Percentiles rank a stretch among this genome's conserved stretches.
Evolutionary conservation across 2,888 invertebrate species (phyloP).

Genomic region (Ormyrus pomaceus): DNA sequence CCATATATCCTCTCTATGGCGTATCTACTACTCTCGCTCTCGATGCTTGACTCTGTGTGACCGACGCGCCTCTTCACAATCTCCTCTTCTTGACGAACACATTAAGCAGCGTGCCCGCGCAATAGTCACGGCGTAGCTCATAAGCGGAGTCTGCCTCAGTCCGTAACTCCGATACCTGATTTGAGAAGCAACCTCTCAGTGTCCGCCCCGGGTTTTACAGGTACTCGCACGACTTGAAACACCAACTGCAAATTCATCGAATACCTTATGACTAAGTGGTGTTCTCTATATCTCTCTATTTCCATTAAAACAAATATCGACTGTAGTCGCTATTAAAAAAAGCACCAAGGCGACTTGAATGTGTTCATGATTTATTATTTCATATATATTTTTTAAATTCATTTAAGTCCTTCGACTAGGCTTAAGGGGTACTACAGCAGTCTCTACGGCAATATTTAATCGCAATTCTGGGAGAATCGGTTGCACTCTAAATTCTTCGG

Average conservation of each 20-base stretch:
- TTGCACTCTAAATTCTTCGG: not conserved
- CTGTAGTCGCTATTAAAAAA: conserved; percentile 5
- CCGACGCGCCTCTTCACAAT: conserved; percentile 64
- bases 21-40: conserved; percentile 67
- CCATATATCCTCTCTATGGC: conserved; percentile 72
- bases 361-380: conserved; percentile 38
- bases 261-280: conserved; percentile 40
- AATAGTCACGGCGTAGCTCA: conserved; percentile 92
- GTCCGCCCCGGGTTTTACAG: conserved; percentile 77
- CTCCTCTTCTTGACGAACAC: conserved; percentile 66
- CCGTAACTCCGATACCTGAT: conserved; percentile 91
- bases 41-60: conserved; percentile 68
- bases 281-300: conserved; percentile 33
- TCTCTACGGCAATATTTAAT: conserved; percentile 33
- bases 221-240: conserved; percentile 73
- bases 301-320: conserved; percentile 34
- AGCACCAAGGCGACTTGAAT: conserved; percentile 39
- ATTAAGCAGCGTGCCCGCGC: conserved; percentile 80
- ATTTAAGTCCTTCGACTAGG: conserved; percentile 52
- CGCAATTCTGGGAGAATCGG: conserved; percentile 4
- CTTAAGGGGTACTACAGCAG: conserved; percentile 38
- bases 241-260: conserved; percentile 45
- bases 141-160: conserved; percentile 89
- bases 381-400: conserved; percentile 33
- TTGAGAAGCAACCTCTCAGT: conserved; percentile 83